phyloP scores from a whole-genome alignment of 1,140 invertebrate genomes.

The Odontomachus brunneus region DNA sequence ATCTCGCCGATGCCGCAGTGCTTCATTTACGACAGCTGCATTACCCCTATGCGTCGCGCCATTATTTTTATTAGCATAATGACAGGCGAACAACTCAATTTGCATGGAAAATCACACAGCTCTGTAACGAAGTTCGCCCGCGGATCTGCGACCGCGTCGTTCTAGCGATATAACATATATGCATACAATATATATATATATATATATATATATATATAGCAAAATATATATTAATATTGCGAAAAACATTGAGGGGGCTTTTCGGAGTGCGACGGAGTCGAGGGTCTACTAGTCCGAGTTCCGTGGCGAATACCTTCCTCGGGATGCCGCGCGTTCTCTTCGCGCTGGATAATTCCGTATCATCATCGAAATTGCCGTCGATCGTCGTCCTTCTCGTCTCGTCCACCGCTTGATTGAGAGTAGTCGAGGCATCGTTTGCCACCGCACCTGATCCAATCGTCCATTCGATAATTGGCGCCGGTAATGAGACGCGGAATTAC shows the following conservation, averaged over 20 bases:
- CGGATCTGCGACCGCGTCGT: conserved; percentile 52
- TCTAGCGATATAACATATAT: conserved; percentile 12
- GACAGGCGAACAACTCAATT: conserved; percentile 81
- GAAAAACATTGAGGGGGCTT: conserved; percentile 39
- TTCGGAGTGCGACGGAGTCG: conserved; percentile 29
- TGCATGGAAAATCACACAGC: conserved; percentile 80
- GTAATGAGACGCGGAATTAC: conserved; percentile 76
- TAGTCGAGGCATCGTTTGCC: conserved; percentile 78
- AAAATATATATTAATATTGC: background rate
- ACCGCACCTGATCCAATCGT: conserved; percentile 78
- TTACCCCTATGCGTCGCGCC: conserved; percentile 73
- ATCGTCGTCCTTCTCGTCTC: conserved; percentile 65
- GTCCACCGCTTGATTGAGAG: conserved; percentile 72
- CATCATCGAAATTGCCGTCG: conserved; percentile 81
- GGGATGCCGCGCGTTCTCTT: conserved; percentile 56
- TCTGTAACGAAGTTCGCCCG: conserved; percentile 73
- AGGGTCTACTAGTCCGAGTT: conserved; percentile 18
- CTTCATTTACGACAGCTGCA: conserved; percentile 76
- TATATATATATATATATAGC: background rate
- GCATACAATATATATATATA: background rate
- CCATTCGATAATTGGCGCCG: conserved; percentile 81
- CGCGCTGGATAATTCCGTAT: conserved; percentile 78
- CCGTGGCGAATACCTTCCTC: conserved; percentile 20
- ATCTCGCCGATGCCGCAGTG: conserved; percentile 57
- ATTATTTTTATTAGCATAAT: conserved; percentile 82